Conservation (phyloP, 2,113 vertebrate genomes). For the Dipodomys ordii region DNA sequence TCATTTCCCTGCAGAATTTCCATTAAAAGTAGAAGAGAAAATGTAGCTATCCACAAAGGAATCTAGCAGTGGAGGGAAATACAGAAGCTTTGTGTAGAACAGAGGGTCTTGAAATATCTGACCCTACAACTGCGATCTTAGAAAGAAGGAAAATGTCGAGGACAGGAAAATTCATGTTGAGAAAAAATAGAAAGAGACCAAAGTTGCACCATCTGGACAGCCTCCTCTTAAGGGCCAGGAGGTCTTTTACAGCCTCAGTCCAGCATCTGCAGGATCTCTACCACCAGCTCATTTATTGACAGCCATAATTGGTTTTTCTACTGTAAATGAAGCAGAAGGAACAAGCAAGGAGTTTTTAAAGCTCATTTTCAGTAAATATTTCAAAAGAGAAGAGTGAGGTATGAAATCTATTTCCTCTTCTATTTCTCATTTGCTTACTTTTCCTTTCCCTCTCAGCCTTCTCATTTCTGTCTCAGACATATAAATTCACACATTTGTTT, state of each 20-base stretch:
- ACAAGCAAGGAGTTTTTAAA: background rate
- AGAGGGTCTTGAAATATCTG: conserved; percentile 60
- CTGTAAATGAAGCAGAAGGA: background rate
- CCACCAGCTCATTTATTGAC: background rate
- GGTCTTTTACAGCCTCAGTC: background rate
- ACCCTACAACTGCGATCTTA: background rate
- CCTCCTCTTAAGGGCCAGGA: background rate
- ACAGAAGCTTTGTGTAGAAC: conserved; percentile 47
- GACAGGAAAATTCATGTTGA: background rate
- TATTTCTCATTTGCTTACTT: background rate
- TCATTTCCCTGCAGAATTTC: conserved; percentile 67
- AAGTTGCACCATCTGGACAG: background rate
- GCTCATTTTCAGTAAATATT: conserved; percentile 29
- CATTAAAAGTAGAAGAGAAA: conserved; percentile 57
- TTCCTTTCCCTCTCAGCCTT: background rate
- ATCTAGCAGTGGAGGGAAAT: conserved; percentile 52
- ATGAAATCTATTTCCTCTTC: background rate
- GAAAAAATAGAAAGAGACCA: background rate
- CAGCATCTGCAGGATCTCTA: background rate
- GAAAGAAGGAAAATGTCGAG: conserved; percentile 16
- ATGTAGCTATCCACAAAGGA: conserved; percentile 45
- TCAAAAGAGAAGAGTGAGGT: background rate
- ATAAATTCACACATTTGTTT: background rate
- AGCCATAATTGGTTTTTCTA: background rate
- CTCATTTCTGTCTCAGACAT: background rate